These are phyloP conservation scores for Trachops cirrhosus DNA, from an alignment of 2,797 vertebrate species.

Conservation along the genomic window DNA sequence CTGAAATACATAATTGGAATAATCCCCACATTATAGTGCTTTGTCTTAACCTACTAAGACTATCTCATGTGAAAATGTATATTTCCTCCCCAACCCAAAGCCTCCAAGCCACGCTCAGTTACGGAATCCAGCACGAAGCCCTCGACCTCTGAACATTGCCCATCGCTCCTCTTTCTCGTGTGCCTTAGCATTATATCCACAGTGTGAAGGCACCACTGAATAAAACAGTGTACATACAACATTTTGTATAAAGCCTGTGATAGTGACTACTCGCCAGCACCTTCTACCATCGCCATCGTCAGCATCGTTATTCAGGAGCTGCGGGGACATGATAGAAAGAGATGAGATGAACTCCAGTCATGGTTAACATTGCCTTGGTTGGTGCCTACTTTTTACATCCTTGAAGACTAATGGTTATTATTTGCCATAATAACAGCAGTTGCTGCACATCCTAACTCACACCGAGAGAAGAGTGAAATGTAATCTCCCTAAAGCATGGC, in stretches of 20 bases:
- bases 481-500: conserved; percentile 46
- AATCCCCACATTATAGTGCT: background rate
- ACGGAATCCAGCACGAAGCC: background rate
- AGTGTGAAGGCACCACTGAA: background rate
- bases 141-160: background rate
- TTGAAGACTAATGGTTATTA: conserved; percentile 35
- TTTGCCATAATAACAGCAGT: background rate
- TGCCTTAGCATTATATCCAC: background rate
- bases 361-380: background rate
- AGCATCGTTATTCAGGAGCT: background rate
- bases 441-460: background rate
- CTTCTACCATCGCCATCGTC: background rate
- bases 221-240: background rate
- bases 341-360: background rate
- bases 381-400: background rate
- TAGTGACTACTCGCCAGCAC: background rate
- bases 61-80: background rate
- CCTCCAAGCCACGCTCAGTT: background rate
- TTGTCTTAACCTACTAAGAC: background rate
- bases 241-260: background rate
- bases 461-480: conserved; percentile 22
- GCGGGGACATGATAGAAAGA: background rate
- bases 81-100: background rate
- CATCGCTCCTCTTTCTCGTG: background rate
- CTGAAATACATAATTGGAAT: background rate